Conservation (phyloP, 2,888 invertebrate genomes). For the Heteropelma amictum region DNA sequence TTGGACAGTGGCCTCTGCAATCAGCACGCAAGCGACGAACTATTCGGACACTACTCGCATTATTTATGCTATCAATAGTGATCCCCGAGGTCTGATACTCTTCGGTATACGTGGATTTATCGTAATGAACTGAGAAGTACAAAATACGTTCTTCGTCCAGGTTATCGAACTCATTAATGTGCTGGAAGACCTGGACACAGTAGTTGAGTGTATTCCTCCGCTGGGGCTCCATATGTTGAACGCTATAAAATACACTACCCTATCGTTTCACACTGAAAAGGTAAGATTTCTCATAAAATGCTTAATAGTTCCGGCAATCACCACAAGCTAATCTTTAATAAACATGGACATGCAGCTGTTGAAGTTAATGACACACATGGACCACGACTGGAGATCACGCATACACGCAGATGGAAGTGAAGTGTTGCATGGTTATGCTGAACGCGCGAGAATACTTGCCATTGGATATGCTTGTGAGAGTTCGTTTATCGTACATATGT, state of each 20-base stretch:
- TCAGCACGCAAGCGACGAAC: neutral
- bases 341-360: conserved; percentile 1
- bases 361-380: conserved; percentile 29
- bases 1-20: conserved; percentile 47
- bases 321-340: neutral
- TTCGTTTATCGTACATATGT: too few species aligned
- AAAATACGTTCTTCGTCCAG: conserved; percentile 18
- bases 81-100: conserved; percentile 35
- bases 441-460: conserved; percentile 16
- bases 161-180: conserved; percentile 18
- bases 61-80: conserved; percentile 22
- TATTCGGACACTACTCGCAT: neutral
- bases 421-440: conserved; percentile 23
- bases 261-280: conserved; percentile 25
- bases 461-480: conserved; percentile 13
- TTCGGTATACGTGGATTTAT: neutral
- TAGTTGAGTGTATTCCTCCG: conserved; percentile 39
- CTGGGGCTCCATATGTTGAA: conserved; percentile 38
- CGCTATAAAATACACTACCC: conserved; percentile 20
- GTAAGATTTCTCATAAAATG: conserved; percentile 27
- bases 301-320: too few species aligned
- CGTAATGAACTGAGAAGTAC: neutral
- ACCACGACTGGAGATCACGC: conserved; percentile 38
- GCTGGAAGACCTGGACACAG: conserved; percentile 7
- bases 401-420: conserved; percentile 1